phyloP scores from a whole-genome alignment of 2,113 vertebrate genomes.

The Verasper variegatus region DNA sequence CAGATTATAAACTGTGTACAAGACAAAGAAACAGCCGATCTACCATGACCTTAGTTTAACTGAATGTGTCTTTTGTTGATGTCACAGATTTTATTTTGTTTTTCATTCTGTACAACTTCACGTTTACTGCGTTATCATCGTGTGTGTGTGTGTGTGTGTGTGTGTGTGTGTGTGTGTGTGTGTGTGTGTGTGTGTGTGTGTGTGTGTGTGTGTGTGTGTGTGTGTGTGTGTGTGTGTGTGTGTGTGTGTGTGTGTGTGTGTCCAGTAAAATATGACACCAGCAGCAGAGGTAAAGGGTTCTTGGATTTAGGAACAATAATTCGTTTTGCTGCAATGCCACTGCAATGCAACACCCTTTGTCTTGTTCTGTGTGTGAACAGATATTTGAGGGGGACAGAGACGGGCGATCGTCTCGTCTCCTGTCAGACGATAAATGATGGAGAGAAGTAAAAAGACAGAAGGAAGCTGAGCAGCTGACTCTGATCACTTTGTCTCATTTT shows the following conservation, averaged over 20 bases:
- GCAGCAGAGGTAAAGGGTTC: constrained; percentile 45
- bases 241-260: constrained; percentile 23
- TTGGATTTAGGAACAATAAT: constrained; percentile 64
- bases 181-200: constrained; percentile 19
- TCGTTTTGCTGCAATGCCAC: constrained; percentile 78
- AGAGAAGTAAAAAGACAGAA: background rate
- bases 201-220: constrained; percentile 17
- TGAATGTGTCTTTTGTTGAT: background rate
- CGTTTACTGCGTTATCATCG: background rate
- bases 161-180: constrained; percentile 21
- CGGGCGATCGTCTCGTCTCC: constrained; percentile 2
- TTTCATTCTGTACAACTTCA: background rate
- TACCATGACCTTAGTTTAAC: too few relatives aligned
- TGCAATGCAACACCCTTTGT: constrained; percentile 78
- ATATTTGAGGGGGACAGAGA: constrained; percentile 39
- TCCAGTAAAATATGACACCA: constrained; percentile 38
- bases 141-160: constrained; percentile 10
- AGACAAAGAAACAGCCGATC: too few relatives aligned
- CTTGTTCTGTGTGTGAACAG: constrained; percentile 36
- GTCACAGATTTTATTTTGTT: background rate
- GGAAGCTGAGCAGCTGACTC: background rate
- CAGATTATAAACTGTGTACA: too few relatives aligned
- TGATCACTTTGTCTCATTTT: constrained; percentile 3
- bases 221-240: constrained; percentile 14
- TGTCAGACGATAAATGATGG: constrained; percentile 24